Evolutionary conservation across 1,140 invertebrate species (phyloP), one percentile per base, ranked within the genome.

Genomic region (Tribolium madens): DNA sequence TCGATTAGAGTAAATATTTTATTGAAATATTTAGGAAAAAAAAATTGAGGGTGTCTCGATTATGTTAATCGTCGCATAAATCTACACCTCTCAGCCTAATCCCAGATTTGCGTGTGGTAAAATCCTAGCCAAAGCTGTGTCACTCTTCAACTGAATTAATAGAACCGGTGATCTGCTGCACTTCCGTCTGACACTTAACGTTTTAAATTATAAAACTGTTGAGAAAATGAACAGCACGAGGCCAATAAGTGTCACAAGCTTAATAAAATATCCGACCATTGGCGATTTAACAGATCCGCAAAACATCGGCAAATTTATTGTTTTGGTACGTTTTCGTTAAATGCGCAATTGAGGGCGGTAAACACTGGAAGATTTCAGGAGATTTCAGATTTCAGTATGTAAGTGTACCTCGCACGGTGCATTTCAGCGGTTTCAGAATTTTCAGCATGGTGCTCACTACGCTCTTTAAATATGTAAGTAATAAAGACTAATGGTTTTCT

Each of bases 351-450:
- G n/a, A 33, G 57, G 57, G 10, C 14, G 57, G 57, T 64, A 64
- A 64, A 64, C 57, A 64, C 57, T 64, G 57, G 57, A 64, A 64
- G 57, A 64, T 64, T 64, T 64, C 57, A 33, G 52, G 21, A 26
- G 21, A 15, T 52, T 57, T 57, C 2, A 14, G 50, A 53, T 21
- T 57, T 57, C 52, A 57, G 52, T 57, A 1, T n/a, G 26, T 4
- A 64, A 64, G 57, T 64, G 57, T 4, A 31, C 57, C 26, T 9
- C 57, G 57, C n/a, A 31, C 26, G 26, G 57, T 64, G 57, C 53
- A 60, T 60, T 60, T 60, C 53, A 60, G 53, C 7, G 15, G 1
- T 50, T 50, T 50, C 48, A 57, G 57, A 3, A 42, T 42, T 33
- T 31, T 64, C 57, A 64, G 3, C n/a, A 64, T 64, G 57, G 57